phyloP scores from a whole-genome alignment of 2,888 invertebrate genomes.

The Fragum sueziense region DNA sequence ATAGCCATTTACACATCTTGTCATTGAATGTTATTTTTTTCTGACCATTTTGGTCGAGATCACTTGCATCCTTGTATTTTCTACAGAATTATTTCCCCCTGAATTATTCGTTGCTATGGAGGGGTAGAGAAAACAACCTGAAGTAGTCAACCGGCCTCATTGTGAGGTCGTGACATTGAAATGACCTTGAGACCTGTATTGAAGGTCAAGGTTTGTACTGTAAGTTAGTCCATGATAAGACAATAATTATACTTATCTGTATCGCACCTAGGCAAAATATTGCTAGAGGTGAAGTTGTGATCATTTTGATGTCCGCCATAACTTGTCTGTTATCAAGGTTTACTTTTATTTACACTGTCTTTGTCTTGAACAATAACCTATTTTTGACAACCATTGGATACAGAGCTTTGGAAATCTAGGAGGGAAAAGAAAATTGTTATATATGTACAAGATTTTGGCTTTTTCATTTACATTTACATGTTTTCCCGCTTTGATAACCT shows the following conservation, averaged over 20 bases:
- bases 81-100: conserved; percentile 51
- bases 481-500: no score
- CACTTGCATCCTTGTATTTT: conserved; percentile 57
- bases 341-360: no score
- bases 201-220: conserved; percentile 47
- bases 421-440: no score
- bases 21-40: no score
- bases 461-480: no score
- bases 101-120: conserved; percentile 44
- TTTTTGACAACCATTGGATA: no score
- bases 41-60: conserved; percentile 47
- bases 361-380: no score
- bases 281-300: neutral
- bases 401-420: no score
- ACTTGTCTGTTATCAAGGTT: no score
- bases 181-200: conserved; percentile 50
- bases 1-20: no score
- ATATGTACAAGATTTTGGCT: no score
- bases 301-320: neutral
- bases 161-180: conserved; percentile 39
- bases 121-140: conserved; percentile 28
- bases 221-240: conserved; percentile 17
- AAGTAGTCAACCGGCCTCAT: conserved; percentile 26
- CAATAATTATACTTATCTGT: neutral
- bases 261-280: neutral